phyloP scores from a whole-genome alignment of 2,113 vertebrate species.

The Dicerorhinus sumatrensis region DNA sequence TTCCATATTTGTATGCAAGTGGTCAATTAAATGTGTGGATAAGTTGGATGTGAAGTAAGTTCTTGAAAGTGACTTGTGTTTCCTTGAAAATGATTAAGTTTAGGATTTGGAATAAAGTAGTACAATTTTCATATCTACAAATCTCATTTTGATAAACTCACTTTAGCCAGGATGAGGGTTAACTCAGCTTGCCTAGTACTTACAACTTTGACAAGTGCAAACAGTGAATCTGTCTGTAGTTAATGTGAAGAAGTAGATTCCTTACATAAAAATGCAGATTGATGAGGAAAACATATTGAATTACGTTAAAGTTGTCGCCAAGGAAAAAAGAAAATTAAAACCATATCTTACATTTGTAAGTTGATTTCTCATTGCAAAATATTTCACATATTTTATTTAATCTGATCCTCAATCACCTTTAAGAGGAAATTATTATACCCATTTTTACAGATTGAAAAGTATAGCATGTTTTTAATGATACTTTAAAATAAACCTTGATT shows the following conservation, averaged over 20 bases:
- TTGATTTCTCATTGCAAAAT: not conserved
- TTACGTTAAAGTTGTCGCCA: not conserved
- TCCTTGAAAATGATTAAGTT: not conserved
- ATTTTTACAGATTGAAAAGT: not conserved
- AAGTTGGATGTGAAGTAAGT: conserved; percentile 43
- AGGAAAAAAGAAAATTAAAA: conserved; percentile 42
- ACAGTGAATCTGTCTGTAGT: not conserved
- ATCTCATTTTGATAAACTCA: not conserved
- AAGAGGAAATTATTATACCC: not conserved
- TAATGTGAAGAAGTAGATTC: not conserved
- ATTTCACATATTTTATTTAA: not conserved
- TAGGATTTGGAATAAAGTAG: not conserved
- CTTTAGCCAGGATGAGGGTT: not conserved
- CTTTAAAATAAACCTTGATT: not conserved
- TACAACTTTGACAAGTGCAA: not conserved
- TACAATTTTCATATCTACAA: not conserved
- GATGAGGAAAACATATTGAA: not conserved
- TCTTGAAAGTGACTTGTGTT: conserved; percentile 36
- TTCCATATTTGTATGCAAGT: conserved; percentile 71
- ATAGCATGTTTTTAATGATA: not conserved
- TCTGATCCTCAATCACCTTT: not conserved
- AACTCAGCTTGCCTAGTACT: not conserved
- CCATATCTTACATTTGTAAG: not conserved
- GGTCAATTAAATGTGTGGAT: not conserved
- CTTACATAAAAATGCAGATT: not conserved